Evolutionary conservation across 53 echinoderm and acorn worm genomes (phyloP).

Genomic region (Antedon mediterranea): DNA sequence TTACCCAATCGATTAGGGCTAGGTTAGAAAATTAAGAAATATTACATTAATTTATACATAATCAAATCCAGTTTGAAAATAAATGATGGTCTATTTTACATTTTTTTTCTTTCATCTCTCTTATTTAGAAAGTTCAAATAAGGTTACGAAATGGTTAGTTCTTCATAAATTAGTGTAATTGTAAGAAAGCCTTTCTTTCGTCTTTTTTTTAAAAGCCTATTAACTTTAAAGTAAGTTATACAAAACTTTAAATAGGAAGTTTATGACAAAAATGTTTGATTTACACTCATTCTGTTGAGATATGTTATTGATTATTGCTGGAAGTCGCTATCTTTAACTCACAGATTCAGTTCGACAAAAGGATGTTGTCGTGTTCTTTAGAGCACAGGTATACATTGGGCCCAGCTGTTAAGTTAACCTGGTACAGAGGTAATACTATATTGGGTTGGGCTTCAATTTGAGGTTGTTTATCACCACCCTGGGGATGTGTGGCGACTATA

Average conservation of each 20-base stretch:
- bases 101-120: no score
- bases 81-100: no score
- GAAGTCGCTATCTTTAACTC: background rate
- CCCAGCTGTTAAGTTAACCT: background rate
- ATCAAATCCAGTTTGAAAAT: background rate
- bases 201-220: no score
- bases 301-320: no score
- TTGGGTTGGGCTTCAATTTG: background rate
- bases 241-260: background rate
- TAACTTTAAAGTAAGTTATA: no score
- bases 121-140: no score
- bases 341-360: background rate
- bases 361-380: background rate
- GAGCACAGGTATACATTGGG: background rate
- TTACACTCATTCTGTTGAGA: no score
- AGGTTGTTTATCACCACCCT: background rate
- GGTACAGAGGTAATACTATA: background rate
- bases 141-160: no score
- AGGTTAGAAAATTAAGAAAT: background rate
- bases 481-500: no score
- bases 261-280: background rate
- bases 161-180: no score
- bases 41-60: background rate
- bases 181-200: no score
- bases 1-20: background rate